Percentiles rank a stretch among this genome's conserved stretches.
phyloP scores from a whole-genome alignment of 2,113 vertebrate genomes.

The Ictalurus furcatus region DNA sequence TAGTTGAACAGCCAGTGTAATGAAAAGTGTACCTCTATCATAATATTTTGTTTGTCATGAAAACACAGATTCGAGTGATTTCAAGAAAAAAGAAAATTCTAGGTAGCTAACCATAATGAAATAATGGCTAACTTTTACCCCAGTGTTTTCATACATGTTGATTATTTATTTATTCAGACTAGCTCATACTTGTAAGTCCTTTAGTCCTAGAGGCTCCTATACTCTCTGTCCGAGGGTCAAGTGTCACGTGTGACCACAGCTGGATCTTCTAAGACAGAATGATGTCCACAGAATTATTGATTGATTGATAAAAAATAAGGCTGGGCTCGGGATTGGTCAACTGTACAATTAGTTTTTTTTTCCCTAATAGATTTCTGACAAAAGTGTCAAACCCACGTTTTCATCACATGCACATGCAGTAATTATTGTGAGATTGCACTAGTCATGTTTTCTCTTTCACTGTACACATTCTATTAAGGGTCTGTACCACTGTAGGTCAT shows the following conservation, averaged over 20 bases:
- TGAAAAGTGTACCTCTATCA: neutral
- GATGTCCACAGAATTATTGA: neutral
- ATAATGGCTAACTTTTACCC: neutral
- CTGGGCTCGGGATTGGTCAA: neutral
- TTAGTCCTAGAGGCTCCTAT: neutral
- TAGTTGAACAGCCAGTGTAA: neutral
- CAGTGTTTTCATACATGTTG: neutral
- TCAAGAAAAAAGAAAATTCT: neutral
- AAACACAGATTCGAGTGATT: neutral
- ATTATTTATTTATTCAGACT: neutral
- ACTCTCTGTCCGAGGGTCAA: neutral
- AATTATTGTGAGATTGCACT: neutral
- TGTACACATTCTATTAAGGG: neutral
- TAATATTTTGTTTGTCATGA: neutral
- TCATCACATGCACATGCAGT: neutral
- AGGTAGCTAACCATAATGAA: neutral
- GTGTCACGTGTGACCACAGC: neutral
- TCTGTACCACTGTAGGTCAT: neutral
- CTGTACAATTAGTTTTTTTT: neutral
- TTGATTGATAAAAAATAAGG: neutral
- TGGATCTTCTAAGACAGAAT: neutral
- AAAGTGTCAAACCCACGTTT: neutral
- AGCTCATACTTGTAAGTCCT: neutral
- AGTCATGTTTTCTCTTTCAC: neutral
- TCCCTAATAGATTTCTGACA: neutral